Conservation (phyloP, 2,113 vertebrate species). For the Paradoxurus hermaphroditus region DNA sequence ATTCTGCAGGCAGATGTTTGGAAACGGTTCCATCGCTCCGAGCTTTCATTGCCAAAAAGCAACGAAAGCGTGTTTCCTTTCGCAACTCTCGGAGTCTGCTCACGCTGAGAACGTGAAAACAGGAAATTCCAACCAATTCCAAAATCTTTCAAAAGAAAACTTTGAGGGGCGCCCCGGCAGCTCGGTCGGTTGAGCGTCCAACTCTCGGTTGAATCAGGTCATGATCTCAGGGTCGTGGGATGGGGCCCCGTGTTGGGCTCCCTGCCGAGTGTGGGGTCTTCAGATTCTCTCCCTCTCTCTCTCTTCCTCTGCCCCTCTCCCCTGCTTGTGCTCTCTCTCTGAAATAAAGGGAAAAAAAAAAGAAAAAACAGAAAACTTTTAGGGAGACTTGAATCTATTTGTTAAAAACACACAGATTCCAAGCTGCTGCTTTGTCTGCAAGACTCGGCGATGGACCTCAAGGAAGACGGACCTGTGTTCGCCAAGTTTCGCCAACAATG, state of each 20-base stretch:
- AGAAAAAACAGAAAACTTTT: background rate
- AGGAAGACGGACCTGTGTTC: background rate
- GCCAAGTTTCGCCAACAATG: background rate
- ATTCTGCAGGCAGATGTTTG: slow-evolving; percentile 31
- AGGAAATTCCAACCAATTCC: background rate
- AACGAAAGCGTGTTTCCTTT: background rate
- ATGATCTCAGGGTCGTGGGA: too few species aligned
- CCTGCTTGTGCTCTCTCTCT: too few species aligned
- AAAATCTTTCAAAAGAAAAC: background rate
- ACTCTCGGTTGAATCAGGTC: too few species aligned
- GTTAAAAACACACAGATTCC: background rate
- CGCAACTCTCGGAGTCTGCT: background rate
- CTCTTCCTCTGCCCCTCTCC: too few species aligned
- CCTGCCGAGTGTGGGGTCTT: too few species aligned
- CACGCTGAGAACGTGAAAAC: background rate
- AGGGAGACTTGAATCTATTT: background rate
- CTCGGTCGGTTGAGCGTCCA: too few species aligned
- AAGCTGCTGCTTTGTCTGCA: background rate
- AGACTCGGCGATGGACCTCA: background rate
- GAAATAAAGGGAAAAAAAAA: too few species aligned
- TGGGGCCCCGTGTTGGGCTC: too few species aligned
- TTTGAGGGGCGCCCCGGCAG: background rate
- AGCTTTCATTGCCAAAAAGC: background rate
- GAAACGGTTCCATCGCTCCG: background rate
- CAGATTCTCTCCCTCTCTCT: too few species aligned